A percentile compares a stretch with the other conserved stretches of the same genome.
These are phyloP conservation scores for Regulus satrapa DNA, from an alignment of 2,113 vertebrate genomes.

Conservation along the genomic window DNA sequence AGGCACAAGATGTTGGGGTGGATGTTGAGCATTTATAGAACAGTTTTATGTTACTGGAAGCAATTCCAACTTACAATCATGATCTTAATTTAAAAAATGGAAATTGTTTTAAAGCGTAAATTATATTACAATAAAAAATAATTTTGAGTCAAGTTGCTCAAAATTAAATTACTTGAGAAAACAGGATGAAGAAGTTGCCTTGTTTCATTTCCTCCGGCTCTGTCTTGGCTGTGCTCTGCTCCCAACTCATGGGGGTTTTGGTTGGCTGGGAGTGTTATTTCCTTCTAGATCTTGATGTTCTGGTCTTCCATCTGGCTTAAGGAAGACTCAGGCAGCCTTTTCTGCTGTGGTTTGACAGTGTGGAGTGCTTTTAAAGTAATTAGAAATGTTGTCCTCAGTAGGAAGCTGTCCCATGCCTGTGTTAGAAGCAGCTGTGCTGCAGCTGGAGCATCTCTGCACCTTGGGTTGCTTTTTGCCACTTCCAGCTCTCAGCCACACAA, in stretches of 20 bases:
- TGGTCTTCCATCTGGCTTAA: not conserved
- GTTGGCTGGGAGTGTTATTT: not conserved
- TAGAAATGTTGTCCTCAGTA: not conserved
- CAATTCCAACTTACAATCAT: not conserved
- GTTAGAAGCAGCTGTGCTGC: not conserved
- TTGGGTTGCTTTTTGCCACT: not conserved
- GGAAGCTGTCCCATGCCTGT: not conserved
- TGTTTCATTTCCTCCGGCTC: not conserved
- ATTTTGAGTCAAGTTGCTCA: no score
- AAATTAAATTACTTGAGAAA: not conserved
- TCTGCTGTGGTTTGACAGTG: not conserved
- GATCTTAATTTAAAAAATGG: not conserved
- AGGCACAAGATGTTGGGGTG: not conserved
- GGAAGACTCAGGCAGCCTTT: not conserved
- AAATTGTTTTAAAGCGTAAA: not conserved
- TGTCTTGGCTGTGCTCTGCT: not conserved
- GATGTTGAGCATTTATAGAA: not conserved
- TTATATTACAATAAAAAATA: no score
- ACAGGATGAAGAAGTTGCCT: not conserved
- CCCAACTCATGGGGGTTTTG: not conserved
- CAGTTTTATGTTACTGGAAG: not conserved
- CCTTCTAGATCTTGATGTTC: not conserved
- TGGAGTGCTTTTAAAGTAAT: not conserved
- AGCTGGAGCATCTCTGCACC: not conserved
- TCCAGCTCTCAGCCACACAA: not conserved